A percentile compares a stretch with the other conserved stretches of the same genome.
phyloP scores from a whole-genome alignment of 2,797 vertebrate genomes.

The Hafferia zeledoni region DNA sequence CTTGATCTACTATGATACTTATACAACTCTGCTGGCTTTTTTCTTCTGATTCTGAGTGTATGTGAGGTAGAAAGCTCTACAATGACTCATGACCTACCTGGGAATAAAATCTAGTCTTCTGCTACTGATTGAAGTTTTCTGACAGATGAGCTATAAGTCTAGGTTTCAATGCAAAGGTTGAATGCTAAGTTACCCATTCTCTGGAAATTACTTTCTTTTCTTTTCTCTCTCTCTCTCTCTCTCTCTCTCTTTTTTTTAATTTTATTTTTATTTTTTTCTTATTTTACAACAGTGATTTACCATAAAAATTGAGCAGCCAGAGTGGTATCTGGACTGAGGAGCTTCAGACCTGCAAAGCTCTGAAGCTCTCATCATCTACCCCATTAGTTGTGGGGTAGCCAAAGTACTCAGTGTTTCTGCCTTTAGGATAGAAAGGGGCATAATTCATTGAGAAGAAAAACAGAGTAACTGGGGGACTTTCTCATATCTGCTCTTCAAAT shows the following conservation, averaged over 20 bases:
- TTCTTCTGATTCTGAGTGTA: neutral
- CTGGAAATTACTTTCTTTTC: neutral
- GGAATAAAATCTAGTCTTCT: neutral
- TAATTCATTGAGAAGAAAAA: neutral
- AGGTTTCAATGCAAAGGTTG: neutral
- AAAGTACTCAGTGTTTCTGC: neutral
- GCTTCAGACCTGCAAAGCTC: neutral
- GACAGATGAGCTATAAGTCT: neutral
- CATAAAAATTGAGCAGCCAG: neutral
- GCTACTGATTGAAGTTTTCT: neutral
- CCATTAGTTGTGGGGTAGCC: neutral
- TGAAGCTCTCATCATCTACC: neutral
- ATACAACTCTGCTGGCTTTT: neutral
- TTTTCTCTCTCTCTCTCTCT: no score
- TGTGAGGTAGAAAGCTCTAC: neutral
- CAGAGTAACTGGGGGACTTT: neutral
- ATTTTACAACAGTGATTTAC: neutral
- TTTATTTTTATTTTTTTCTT: neutral
- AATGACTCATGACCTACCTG: neutral
- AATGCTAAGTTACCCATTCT: neutral
- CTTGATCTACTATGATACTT: neutral
- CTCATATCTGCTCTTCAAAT: neutral
- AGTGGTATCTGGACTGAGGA: constrained; percentile 3
- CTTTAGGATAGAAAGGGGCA: neutral
- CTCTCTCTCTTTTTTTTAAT: neutral